phyloP scores from a whole-genome alignment of 2,113 vertebrate genomes.

The Melanocharis versteri region DNA sequence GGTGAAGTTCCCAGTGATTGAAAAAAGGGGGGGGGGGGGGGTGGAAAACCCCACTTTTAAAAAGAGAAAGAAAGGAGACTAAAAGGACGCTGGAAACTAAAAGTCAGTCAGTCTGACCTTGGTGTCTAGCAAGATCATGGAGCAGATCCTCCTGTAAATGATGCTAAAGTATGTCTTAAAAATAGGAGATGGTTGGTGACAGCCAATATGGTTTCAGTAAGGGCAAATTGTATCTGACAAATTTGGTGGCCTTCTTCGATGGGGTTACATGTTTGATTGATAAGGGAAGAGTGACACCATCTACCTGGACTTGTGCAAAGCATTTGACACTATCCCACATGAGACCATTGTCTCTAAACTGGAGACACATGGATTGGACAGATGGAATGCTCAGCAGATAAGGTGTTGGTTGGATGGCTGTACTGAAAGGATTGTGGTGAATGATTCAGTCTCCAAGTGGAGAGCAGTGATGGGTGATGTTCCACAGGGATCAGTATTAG shows the following conservation, averaged over 20 bases:
- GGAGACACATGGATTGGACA: neutral
- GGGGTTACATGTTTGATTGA: neutral
- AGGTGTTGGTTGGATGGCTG: neutral
- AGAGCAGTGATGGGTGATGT: neutral
- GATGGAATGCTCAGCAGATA: neutral
- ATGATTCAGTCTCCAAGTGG: neutral
- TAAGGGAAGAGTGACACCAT: neutral
- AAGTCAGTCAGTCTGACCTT: neutral
- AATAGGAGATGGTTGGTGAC: neutral
- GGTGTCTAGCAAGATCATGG: neutral
- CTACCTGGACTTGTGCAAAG: neutral
- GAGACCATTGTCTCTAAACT: neutral
- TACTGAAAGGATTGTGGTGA: neutral
- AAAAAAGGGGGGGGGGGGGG: too few relatives aligned
- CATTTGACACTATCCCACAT: neutral
- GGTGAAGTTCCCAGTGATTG: neutral
- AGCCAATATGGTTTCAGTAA: neutral
- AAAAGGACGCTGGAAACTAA: neutral
- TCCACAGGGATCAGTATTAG: neutral
- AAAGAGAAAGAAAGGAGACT: neutral
- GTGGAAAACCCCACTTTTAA: neutral
- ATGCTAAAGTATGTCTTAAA: neutral
- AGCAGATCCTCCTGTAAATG: neutral
- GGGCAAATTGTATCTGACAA: accelerated
- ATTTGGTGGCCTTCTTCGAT: neutral